Evolutionary conservation across 2,888 invertebrate genomes (phyloP).

Genomic region (Anodontia alba): DNA sequence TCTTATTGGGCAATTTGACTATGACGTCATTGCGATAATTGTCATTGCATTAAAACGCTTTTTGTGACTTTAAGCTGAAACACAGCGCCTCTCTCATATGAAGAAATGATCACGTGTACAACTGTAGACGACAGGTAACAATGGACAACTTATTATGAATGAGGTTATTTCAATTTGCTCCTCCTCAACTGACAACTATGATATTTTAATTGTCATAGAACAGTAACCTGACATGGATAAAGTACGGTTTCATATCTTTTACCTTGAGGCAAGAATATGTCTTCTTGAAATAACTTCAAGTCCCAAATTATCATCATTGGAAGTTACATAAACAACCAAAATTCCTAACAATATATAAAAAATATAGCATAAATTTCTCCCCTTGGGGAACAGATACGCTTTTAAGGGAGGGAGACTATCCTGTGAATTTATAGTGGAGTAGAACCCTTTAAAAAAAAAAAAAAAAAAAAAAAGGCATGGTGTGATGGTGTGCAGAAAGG

Average conservation of each 20-base stretch:
- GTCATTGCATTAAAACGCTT: too few species aligned
- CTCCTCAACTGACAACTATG: conserved; percentile 27
- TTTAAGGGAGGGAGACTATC: too few species aligned
- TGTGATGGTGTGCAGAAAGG: too few species aligned
- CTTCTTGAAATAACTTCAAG: background rate
- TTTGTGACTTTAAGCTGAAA: too few species aligned
- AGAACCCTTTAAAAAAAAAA: too few species aligned
- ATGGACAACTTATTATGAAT: background rate
- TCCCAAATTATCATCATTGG: background rate
- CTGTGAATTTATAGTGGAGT: too few species aligned
- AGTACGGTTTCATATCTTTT: background rate
- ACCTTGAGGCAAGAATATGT: background rate
- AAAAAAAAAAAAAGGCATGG: too few species aligned
- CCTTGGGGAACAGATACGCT: too few species aligned
- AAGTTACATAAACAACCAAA: background rate
- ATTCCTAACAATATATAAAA: too few species aligned
- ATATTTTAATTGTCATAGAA: conserved; percentile 23
- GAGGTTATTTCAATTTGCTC: conserved; percentile 36
- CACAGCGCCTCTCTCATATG: too few species aligned
- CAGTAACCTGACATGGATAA: conserved; percentile 21
- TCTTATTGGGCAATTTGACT: background rate
- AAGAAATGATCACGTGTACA: background rate
- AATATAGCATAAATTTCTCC: too few species aligned
- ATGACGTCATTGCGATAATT: background rate
- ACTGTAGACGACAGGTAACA: background rate